These are phyloP conservation scores for Metopia argyrocephala DNA, from an alignment of 2,888 invertebrate species.

Conservation along the genomic window DNA sequence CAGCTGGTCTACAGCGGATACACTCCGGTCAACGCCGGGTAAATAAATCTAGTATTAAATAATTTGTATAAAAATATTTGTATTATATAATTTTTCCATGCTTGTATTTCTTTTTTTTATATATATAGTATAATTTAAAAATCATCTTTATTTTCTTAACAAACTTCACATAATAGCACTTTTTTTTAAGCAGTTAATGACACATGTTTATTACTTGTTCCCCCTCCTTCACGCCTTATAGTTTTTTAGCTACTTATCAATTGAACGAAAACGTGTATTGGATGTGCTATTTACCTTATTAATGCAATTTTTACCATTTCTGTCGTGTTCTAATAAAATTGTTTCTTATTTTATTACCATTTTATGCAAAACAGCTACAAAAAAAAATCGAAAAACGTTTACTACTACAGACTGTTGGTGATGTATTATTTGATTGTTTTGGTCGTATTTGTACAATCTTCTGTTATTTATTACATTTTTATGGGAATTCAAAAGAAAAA, in stretches of 20 bases:
- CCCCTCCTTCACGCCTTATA: no score
- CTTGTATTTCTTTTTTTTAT: no score
- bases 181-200: constrained; percentile 65
- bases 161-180: constrained; percentile 70
- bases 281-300: constrained; percentile 10
- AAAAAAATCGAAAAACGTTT: neutral
- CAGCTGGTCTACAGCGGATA: no score
- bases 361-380: constrained; percentile 70
- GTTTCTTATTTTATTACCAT: constrained; percentile 70
- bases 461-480: constrained; percentile 59
- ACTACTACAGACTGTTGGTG: constrained; percentile 1
- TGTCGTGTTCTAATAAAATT: constrained; percentile 66
- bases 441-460: constrained; percentile 50
- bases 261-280: neutral
- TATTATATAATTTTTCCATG: no score
- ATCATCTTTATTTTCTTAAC: no score
- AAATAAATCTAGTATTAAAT: no score
- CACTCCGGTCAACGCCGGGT: no score
- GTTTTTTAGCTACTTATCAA: neutral
- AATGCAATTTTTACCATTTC: constrained; percentile 42
- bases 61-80: no score
- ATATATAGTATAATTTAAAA: no score
- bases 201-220: constrained; percentile 48
- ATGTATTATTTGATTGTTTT: constrained; percentile 14
- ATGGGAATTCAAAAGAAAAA: constrained; percentile 18